These are phyloP conservation scores for Sylvia atricapilla DNA, from an alignment of 2,113 vertebrate species.

Conservation along the genomic window DNA sequence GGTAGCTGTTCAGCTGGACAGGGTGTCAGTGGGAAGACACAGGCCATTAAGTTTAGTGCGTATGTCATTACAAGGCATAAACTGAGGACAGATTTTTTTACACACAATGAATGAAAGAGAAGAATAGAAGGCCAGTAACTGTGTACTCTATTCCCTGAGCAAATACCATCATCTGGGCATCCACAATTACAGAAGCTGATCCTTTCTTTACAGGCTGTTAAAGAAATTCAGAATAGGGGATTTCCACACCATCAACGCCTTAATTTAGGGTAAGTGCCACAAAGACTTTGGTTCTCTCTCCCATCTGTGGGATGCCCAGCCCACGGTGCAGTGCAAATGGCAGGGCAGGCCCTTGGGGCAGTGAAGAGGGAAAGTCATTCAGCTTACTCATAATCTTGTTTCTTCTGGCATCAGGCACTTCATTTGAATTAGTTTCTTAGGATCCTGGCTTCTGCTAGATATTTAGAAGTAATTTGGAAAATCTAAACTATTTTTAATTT, in stretches of 20 bases:
- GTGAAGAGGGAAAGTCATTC: background rate
- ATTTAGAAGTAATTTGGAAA: background rate
- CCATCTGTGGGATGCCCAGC: background rate
- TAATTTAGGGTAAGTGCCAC: background rate
- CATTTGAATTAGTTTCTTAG: background rate
- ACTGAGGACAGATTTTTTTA: background rate
- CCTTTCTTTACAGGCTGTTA: background rate
- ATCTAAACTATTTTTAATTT: background rate
- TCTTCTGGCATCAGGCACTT: background rate
- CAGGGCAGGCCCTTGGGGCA: background rate
- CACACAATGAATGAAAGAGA: background rate
- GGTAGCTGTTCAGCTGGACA: background rate
- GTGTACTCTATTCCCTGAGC: fast-evolving
- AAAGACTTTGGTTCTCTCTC: background rate
- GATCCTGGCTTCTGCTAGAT: background rate
- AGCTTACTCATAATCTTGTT: background rate
- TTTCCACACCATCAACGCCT: background rate
- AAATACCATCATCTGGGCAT: background rate
- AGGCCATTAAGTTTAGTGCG: background rate
- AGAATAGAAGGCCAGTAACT: background rate
- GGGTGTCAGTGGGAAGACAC: background rate
- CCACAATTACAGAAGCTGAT: background rate
- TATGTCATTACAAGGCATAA: background rate
- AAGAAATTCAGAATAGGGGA: background rate
- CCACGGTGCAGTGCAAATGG: fast-evolving